Evolutionary conservation across 2,888 invertebrate species (phyloP).

Genomic region (Hofmannophila pseudospretella): DNA sequence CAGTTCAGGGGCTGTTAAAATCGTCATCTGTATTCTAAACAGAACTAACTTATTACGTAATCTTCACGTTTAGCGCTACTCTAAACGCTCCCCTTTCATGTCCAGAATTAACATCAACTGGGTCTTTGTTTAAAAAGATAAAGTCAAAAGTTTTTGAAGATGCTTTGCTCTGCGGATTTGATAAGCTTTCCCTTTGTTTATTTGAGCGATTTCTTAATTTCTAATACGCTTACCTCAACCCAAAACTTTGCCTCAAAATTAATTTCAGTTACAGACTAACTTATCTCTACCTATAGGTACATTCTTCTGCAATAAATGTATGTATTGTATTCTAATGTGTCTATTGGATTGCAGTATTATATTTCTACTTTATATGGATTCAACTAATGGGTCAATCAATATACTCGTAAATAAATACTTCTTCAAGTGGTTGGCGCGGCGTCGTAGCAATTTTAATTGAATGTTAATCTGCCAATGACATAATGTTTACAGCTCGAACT

Average conservation of each 20-base stretch:
- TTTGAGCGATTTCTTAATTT: background rate
- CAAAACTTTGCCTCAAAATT: too few relatives aligned
- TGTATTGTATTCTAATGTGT: too few relatives aligned
- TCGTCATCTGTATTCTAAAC: slow-evolving; percentile 47
- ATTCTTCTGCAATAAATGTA: too few relatives aligned
- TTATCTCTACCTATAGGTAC: too few relatives aligned
- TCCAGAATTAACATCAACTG: slow-evolving; percentile 5
- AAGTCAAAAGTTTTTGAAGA: background rate
- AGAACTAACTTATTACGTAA: slow-evolving; percentile 16
- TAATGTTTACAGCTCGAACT: slow-evolving; percentile 36
- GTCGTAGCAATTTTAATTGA: background rate
- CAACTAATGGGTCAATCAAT: background rate
- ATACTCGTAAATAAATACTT: too few relatives aligned
- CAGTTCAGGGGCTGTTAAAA: slow-evolving; percentile 37
- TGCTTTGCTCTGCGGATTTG: background rate
- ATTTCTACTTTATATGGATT: too few relatives aligned
- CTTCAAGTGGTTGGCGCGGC: background rate
- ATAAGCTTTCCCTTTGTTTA: slow-evolving; percentile 2
- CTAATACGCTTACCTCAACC: too few relatives aligned
- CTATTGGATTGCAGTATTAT: too few relatives aligned
- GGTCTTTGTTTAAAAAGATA: background rate
- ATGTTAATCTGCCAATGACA: slow-evolving; percentile 28
- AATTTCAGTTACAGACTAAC: too few relatives aligned
- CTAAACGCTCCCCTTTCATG: slow-evolving; percentile 10
- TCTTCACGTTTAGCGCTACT: slow-evolving; percentile 14